A percentile compares a stretch with the other conserved stretches of the same genome.
Evolutionary conservation across 1,140 invertebrate genomes (phyloP).

Genomic region (Achroia grisella): DNA sequence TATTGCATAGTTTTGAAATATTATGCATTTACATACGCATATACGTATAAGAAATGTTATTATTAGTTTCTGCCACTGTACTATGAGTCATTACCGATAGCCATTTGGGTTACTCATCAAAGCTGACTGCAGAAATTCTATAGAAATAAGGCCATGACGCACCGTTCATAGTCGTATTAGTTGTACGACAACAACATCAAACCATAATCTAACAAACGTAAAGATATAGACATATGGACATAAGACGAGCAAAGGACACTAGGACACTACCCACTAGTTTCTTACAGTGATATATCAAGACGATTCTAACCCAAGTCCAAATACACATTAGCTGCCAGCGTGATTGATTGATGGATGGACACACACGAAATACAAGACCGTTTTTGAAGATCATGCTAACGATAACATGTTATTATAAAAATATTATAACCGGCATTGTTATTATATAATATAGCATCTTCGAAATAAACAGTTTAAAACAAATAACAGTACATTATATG

Average conservation of each 20-base stretch:
- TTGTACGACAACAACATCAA: too few relatives aligned
- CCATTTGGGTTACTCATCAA: constrained; percentile 48
- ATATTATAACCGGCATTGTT: not conserved
- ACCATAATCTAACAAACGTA: too few relatives aligned
- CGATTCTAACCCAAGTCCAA: too few relatives aligned
- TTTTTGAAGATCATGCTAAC: constrained; percentile 25
- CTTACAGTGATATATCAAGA: too few relatives aligned
- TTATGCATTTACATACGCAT: too few relatives aligned
- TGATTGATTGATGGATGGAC: constrained; percentile 29
- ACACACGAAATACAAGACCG: not conserved
- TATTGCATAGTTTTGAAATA: too few relatives aligned
- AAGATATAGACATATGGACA: too few relatives aligned
- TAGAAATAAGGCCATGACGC: constrained; percentile 47
- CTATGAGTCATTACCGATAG: constrained; percentile 48
- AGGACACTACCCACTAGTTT: too few relatives aligned
- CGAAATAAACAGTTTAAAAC: not conserved
- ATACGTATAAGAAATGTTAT: too few relatives aligned
- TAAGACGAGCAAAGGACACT: too few relatives aligned
- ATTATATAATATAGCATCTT: not conserved
- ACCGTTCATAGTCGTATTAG: constrained; percentile 10
- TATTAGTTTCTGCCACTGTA: constrained; percentile 17
- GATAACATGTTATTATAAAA: constrained; percentile 22
- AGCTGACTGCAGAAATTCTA: constrained; percentile 27
- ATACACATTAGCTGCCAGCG: not conserved
- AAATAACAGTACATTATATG: not conserved